Conservation (phyloP, 1,140 invertebrate species). For the Cardiocondyla obscurior region DNA sequence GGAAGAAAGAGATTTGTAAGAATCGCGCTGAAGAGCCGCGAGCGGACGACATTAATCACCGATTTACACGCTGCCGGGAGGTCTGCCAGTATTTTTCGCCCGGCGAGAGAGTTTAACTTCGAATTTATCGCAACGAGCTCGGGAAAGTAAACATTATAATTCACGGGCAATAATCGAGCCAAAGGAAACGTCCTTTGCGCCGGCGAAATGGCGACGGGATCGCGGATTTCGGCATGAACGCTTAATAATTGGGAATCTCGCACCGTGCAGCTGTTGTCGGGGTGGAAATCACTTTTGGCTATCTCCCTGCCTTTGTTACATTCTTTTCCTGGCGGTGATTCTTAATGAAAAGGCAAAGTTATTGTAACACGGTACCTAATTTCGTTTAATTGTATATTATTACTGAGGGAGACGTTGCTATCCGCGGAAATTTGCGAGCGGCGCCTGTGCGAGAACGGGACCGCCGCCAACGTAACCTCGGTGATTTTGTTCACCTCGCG, state of each 20-base stretch:
- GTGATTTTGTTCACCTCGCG: slow-evolving; percentile 41
- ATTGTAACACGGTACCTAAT: slow-evolving; percentile 73
- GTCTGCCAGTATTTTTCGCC: slow-evolving; percentile 9
- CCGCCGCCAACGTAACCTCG: not conserved
- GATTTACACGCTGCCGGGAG: slow-evolving; percentile 22
- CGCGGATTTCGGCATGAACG: slow-evolving; percentile 25
- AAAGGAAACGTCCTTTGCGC: not conserved
- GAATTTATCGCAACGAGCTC: slow-evolving; percentile 8
- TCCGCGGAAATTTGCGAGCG: slow-evolving; percentile 63
- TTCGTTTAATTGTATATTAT: slow-evolving; percentile 74
- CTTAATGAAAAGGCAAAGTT: slow-evolving; percentile 74
- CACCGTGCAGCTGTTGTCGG: slow-evolving; percentile 30
- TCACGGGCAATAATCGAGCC: slow-evolving; percentile 6
- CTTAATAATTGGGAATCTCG: not conserved
- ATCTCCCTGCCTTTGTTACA: not conserved
- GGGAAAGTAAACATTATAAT: slow-evolving; percentile 15
- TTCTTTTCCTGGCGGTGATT: slow-evolving; percentile 50
- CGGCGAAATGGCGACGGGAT: not conserved
- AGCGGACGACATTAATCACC: slow-evolving; percentile 28
- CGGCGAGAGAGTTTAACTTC: not conserved
- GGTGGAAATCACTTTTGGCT: slow-evolving; percentile 42
- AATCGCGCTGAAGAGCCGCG: slow-evolving; percentile 2
- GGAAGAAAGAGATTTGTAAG: not conserved
- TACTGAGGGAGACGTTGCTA: slow-evolving; percentile 49
- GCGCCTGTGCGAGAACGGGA: not conserved